Evolutionary conservation across 1,140 invertebrate species (phyloP), one percentile per base, ranked within the genome.

Genomic region (Palaemon carinicauda): DNA sequence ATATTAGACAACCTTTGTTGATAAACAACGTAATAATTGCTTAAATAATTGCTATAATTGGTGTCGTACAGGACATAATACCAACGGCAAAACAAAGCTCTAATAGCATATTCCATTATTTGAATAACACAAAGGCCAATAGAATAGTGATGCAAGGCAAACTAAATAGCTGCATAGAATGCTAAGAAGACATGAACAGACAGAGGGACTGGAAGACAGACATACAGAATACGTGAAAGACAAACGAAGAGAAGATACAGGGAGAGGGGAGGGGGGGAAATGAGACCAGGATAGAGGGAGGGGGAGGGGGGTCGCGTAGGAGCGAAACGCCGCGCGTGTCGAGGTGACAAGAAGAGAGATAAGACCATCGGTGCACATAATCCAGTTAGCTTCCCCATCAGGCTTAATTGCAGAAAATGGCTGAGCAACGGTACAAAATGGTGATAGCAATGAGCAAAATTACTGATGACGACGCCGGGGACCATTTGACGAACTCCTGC

Each of bases 331-430:
- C 31, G 75, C 41, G 75, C 52, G 17, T 41, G 54, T 54, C 31
- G 29, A 41, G 79, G 79, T 54, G 54, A 65, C 79, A 80, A 41
- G 54, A 41, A 80, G 31, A 80, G 31, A 80, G 79, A 33, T 65
- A 33, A 41, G 27, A 41, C 29, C 79, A 65, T 9, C 79, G 33
- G 79, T n/a, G 29, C 54, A 41, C 54, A 54, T 65, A 80, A 80
- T 80, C 79, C 79, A 80, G 54, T 80, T 80, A 80, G 54, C 79
- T 51, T 24, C 41, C 54, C 54, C 79, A 41, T 80, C 54, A 65
- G 50, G 79, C 79, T 69, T 56, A 80, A 80, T 80, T 80, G 79
- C 79, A 80, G 79, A 80, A 80, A 80, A 80, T 80, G 79, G 79
- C 79, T 80, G 79, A 80, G 79, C 54, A 21, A 41, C 27, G 31